Evolutionary conservation across 2,888 invertebrate genomes (phyloP), one percentile per base, ranked within the genome.

Genomic region (Epirrhoe alternata): DNA sequence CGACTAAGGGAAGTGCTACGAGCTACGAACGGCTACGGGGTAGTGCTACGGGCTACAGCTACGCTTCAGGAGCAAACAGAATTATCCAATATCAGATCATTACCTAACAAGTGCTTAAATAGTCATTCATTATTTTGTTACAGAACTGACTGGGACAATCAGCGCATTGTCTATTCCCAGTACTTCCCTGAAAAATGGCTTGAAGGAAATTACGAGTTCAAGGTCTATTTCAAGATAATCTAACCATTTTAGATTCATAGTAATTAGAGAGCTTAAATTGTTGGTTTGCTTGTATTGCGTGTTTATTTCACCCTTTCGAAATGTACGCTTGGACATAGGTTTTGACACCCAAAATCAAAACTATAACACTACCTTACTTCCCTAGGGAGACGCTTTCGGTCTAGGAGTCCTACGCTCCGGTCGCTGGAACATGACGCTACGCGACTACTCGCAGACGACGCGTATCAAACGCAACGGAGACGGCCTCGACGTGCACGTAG

Each of bases 131-230:
- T 61, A 24, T 24, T 4, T 14, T 42, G 74, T 83, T 91, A 61
- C 87, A 96, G 96, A 81, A 95, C 95, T 10, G 95, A 96, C 81
- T 93, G 94, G 85, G 92, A 94, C 10, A 95, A 95, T 74, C 89
- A 95, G 67, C 92, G 94, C 51, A 94, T 97, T 3, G 94, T 96
- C 64, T 97, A 97, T 79, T 95, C 97, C 0, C 97, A 97, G 86
- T 96, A 96, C 83, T 97, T 97, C 83, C 97, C 97, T 0, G 97
- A 97, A 76, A 97, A 97, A 79, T 94, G 94, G 78, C 88, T 97
- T 0, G 92, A 94, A 62, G 97, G 97, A 0, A 94, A 90, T 56
- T 93, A 93, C 70, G 90, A 90, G 69, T 93, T 91, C 72, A 87
- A 89, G 85, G 92, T 91, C 82, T 69, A 4, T 5, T 24, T 24